A percentile compares a stretch with the other conserved stretches of the same genome.
phyloP scores from a whole-genome alignment of 2,113 vertebrate species.

The Rousettus leschenaultii region DNA sequence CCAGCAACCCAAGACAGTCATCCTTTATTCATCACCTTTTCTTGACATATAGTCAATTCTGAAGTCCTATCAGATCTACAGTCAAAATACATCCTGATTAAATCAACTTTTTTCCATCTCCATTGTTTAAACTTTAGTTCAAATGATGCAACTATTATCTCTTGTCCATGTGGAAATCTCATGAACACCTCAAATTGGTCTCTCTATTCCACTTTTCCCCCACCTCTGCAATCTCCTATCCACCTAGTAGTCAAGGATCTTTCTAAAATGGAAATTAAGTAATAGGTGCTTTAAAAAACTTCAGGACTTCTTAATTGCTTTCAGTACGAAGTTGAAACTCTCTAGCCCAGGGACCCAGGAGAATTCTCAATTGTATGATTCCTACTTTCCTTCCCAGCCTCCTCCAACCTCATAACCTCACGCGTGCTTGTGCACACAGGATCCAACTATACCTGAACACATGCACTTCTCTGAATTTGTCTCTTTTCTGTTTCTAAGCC shows the following conservation, averaged over 20 bases:
- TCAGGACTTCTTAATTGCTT: conserved; percentile 1
- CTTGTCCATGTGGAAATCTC: neutral
- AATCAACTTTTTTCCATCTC: neutral
- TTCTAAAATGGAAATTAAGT: conserved; percentile 29
- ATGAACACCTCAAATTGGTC: neutral
- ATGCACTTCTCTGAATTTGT: neutral
- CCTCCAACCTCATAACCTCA: neutral
- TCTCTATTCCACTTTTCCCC: neutral
- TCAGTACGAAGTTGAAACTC: neutral
- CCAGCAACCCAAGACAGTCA: neutral
- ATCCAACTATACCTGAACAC: neutral
- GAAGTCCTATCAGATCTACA: neutral
- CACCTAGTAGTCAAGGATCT: neutral
- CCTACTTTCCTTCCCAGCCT: neutral
- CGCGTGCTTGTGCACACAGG: neutral
- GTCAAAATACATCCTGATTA: conserved; percentile 8
- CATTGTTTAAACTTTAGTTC: neutral
- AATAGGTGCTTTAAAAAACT: neutral
- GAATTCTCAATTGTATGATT: neutral
- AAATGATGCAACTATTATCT: neutral
- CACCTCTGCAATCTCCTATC: neutral
- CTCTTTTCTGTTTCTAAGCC: neutral
- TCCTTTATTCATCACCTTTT: neutral
- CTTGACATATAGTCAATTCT: neutral
- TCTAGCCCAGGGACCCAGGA: neutral